Percentiles rank a stretch among this genome's conserved stretches.
These are phyloP conservation scores for Collichthys lucidus DNA, from an alignment of 2,113 vertebrate species.

Conservation along the genomic window DNA sequence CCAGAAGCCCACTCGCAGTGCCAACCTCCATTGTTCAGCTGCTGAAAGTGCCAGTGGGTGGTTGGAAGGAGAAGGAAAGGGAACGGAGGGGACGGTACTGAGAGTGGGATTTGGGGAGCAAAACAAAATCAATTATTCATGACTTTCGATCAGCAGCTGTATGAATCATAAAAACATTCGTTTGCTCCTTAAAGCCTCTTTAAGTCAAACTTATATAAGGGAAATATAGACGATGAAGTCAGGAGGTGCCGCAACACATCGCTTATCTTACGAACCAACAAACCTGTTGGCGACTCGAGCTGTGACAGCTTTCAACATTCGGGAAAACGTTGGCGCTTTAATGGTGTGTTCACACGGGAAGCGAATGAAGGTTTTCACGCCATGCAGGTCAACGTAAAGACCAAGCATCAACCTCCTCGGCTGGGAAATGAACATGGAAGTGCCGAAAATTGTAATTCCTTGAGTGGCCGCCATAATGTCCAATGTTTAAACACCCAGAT, in stretches of 20 bases:
- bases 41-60: conserved; percentile 40
- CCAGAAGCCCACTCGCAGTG: conserved; percentile 26
- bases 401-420: no score
- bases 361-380: no score
- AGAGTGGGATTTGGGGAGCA: conserved; percentile 8
- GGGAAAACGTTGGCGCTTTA: no score
- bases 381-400: no score
- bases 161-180: not conserved
- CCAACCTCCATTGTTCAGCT: conserved; percentile 62
- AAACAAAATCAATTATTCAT: not conserved
- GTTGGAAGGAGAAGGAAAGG: not conserved
- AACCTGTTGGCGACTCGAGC: no score
- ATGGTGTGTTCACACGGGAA: no score
- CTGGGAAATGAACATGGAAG: no score
- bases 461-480: no score
- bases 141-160: not conserved
- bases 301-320: no score
- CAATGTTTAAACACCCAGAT: no score
- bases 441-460: no score
- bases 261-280: not conserved
- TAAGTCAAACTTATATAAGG: not conserved
- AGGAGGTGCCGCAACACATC: no score
- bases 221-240: not conserved
- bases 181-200: not conserved
- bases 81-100: not conserved